phyloP scores from a whole-genome alignment of 2,888 invertebrate species.

The Metacarcinus magister region DNA sequence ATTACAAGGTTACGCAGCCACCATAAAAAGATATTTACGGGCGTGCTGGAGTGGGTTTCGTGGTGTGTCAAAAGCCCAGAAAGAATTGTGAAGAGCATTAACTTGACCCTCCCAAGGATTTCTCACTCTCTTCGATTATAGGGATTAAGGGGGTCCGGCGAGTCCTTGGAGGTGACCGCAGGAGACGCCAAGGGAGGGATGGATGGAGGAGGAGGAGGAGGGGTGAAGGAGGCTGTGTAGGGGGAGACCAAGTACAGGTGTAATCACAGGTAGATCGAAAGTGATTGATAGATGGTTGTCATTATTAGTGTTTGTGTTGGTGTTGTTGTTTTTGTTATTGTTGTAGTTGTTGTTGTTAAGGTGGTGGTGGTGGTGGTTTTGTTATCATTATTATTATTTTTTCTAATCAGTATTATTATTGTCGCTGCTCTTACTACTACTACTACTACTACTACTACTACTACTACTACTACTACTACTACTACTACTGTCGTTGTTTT shows the following conservation, averaged over 20 bases:
- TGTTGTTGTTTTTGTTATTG: neutral
- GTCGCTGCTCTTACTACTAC: neutral
- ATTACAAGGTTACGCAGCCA: slow-evolving; percentile 7
- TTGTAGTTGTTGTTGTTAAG: neutral
- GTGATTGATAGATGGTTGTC: slow-evolving; percentile 28
- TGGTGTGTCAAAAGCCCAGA: neutral
- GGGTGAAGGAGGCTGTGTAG: neutral
- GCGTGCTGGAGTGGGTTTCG: neutral
- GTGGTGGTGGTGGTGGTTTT: neutral
- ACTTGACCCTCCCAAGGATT: neutral
- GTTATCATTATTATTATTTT: neutral
- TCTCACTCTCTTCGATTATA: slow-evolving; percentile 12
- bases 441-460: neutral
- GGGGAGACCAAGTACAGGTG: slow-evolving; percentile 14
- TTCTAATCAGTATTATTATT: neutral
- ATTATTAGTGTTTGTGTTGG: neutral
- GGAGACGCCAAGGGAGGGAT: neutral
- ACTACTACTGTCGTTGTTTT: neutral
- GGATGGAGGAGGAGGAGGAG: neutral
- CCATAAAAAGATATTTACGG: slow-evolving; percentile 19
- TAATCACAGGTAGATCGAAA: neutral
- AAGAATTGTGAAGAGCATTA: neutral
- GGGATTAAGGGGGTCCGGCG: neutral
- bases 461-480: neutral
- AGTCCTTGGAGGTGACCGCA: neutral